Evolutionary conservation across 2,113 vertebrate species (phyloP).

Genomic region (Piliocolobus tephrosceles): DNA sequence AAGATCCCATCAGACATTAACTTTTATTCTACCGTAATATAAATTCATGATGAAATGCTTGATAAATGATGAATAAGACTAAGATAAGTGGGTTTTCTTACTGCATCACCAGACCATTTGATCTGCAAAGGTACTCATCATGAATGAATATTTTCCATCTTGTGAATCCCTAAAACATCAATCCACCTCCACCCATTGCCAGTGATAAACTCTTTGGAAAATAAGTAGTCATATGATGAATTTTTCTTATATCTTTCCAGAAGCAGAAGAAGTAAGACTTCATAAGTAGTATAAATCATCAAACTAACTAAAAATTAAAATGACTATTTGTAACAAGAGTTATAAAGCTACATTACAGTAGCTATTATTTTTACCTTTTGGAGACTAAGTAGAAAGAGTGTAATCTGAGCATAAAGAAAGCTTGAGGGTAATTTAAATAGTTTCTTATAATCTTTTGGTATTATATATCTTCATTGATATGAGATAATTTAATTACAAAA

Average conservation of each 20-base stretch:
- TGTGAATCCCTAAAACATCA: neutral
- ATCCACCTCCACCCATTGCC: neutral
- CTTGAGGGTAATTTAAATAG: neutral
- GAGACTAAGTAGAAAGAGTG: neutral
- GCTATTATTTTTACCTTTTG: neutral
- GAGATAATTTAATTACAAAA: conserved; percentile 6
- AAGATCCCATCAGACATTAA: neutral
- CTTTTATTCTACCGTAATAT: neutral
- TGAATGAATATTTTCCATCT: neutral
- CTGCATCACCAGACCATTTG: neutral
- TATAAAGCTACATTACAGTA: neutral
- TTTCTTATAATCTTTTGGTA: neutral
- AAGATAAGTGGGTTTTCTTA: neutral
- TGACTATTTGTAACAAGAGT: neutral
- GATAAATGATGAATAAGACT: neutral
- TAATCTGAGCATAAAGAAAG: neutral
- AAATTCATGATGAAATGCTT: neutral
- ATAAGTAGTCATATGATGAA: neutral
- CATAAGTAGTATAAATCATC: neutral
- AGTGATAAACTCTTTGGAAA: neutral
- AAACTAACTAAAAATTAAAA: conserved; percentile 17
- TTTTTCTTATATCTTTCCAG: neutral
- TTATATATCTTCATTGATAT: conserved; percentile 1
- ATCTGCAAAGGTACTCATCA: neutral
- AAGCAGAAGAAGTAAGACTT: neutral